Conservation (phyloP, 1,140 invertebrate genomes). For the Ips typographus region DNA sequence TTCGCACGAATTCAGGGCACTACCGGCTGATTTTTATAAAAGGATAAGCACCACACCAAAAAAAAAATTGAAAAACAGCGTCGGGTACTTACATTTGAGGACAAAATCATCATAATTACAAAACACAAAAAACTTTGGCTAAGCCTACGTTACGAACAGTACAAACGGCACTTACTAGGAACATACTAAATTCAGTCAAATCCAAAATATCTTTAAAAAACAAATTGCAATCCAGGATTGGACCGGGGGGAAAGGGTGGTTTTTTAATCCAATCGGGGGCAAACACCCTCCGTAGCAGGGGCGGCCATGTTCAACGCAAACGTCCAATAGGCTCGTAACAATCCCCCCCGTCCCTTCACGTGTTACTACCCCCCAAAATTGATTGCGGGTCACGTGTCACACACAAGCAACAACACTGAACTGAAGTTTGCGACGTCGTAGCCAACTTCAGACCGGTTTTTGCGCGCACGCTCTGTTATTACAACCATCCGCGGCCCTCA, state of each 20-base stretch:
- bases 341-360: too few species aligned
- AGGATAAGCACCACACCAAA: conserved; percentile 1
- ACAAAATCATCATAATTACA: conserved; percentile 38
- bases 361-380: too few species aligned
- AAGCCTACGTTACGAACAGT: conserved; percentile 22
- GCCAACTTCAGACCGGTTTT: background rate
- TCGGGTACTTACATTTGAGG: conserved; percentile 35
- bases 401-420: too few species aligned
- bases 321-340: too few species aligned
- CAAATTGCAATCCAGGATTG: conserved; percentile 27
- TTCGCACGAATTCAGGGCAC: too few species aligned
- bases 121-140: conserved; percentile 25
- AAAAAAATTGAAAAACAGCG: conserved; percentile 11
- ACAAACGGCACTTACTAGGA: conserved; percentile 35
- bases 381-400: too few species aligned
- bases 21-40: too few species aligned
- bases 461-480: conserved; percentile 13
- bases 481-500: conserved; percentile 3
- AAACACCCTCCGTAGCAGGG: too few species aligned
- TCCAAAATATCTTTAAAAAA: conserved; percentile 26
- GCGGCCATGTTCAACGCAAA: too few species aligned
- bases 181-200: conserved; percentile 32
- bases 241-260: background rate
- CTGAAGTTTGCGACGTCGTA: too few species aligned
- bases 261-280: background rate